Base-by-base conservation (phyloP, 2,113 vertebrate genomes). In the Oryzias celebensis region DNA sequence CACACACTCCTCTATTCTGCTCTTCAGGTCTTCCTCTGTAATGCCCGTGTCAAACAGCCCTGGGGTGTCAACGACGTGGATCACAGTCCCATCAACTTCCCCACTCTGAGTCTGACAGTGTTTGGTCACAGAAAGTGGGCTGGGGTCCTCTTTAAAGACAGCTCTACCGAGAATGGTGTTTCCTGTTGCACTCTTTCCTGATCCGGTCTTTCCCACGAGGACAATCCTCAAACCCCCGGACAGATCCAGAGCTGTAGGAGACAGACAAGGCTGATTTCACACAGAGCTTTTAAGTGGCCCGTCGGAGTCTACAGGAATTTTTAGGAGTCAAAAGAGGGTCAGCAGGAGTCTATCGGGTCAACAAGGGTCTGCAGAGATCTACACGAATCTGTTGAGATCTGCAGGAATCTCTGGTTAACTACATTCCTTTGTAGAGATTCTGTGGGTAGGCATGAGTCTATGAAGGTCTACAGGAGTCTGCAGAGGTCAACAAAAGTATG, bases 21-120 rank as follows among this genome's bases (percentile, higher is more conserved):
- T 56, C 17, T 63, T 54, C 0, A 90, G 54, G 4, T 91, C 82
- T 8, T 65, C 68, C 14, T 87, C 62, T 1, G 31, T 53, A 17
- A 80, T 44, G 7, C 52, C 64, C 0, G 90, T 91, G n/a, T 93
- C 85, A 26, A 88, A 93, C 50, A 92, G 62, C 4, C 90, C 92
- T 0, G 92, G 92, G 1, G 88, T 93, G 62, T 94, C 91, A 14
- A 88, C 81, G 0, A 93, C 85, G 4, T 86, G 75, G 2, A 93
- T 31, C 2, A 5, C 0, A 2, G 72, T 85, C 26, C 87, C 89
- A 0, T 81, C 81, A 58, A 89, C 78, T 0, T 81, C 77, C 28
- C 81, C 87, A 0, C 24, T 79, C n/a, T 68, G 53, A 0, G 76
- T 87, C 64, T 78, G 72, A 47, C 90, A 91, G 67, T 79, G 73